Percentiles rank a stretch among this genome's conserved stretches.
These are phyloP conservation scores for Electrophaes corylata DNA, from an alignment of 2,888 invertebrate genomes.

Conservation along the genomic window DNA sequence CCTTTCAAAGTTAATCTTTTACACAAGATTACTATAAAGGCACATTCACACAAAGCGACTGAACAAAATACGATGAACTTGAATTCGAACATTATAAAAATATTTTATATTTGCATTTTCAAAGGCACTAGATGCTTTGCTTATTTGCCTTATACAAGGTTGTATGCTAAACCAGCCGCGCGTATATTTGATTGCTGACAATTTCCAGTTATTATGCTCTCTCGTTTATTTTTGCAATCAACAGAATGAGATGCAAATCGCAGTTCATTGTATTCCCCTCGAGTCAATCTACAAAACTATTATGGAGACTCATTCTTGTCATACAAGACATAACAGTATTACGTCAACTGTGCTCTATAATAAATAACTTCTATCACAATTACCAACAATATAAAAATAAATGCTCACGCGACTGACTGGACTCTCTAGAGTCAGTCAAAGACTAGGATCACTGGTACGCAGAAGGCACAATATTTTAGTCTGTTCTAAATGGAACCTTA, in stretches of 20 bases:
- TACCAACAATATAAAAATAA: slow-evolving; percentile 81
- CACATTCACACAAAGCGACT: slow-evolving; percentile 58
- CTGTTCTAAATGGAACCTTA: slow-evolving; percentile 14
- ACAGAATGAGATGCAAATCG: slow-evolving; percentile 23
- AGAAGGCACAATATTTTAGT: slow-evolving; percentile 70
- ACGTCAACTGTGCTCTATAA: slow-evolving; percentile 58
- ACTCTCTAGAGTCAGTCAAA: slow-evolving; percentile 56
- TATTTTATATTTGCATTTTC: background rate
- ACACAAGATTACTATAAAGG: slow-evolving; percentile 75
- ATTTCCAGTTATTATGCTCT: background rate
- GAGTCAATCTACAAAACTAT: slow-evolving; percentile 46
- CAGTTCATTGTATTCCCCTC: slow-evolving; percentile 45
- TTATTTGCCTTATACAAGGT: background rate
- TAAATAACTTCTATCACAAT: slow-evolving; percentile 64
- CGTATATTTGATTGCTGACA: background rate
- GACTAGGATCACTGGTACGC: slow-evolving; percentile 81
- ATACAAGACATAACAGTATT: slow-evolving; percentile 57
- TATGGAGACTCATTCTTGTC: slow-evolving; percentile 54
- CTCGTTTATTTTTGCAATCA: background rate
- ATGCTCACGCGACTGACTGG: slow-evolving; percentile 79
- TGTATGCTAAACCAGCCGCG: background rate
- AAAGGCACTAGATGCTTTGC: background rate
- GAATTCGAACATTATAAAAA: background rate
- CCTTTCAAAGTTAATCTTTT: slow-evolving; percentile 77
- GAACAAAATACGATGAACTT: slow-evolving; percentile 40